Conservation (phyloP, 2,888 invertebrate genomes). For the Brenthis ino region DNA sequence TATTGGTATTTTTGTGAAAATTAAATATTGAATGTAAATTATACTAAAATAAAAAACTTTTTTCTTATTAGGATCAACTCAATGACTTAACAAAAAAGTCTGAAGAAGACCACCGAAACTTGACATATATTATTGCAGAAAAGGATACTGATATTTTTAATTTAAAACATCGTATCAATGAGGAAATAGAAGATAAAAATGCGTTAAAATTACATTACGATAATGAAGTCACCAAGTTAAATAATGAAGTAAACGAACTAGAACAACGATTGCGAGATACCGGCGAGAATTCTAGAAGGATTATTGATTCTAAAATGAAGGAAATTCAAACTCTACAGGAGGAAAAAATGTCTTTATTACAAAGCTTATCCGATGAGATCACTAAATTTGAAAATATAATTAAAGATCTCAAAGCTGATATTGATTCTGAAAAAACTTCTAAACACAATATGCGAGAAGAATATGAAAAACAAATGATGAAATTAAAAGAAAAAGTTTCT, state of each 20-base stretch:
- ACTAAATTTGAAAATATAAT: constrained; percentile 59
- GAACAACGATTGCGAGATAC: constrained; percentile 62
- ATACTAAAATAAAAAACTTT: constrained; percentile 3
- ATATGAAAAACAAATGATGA: constrained; percentile 66
- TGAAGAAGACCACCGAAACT: constrained; percentile 52
- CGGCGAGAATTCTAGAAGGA: constrained; percentile 51
- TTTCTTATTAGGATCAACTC: constrained; percentile 51
- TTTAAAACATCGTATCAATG: constrained; percentile 65
- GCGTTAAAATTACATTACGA: constrained; percentile 54
- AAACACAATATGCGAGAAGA: constrained; percentile 61
- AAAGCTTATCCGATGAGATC: constrained; percentile 63
- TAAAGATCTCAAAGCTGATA: constrained; percentile 53
- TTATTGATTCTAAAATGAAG: constrained; percentile 59
- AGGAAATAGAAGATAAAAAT: constrained; percentile 65
- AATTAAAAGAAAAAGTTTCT: constrained; percentile 67
- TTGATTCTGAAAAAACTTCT: constrained; percentile 58
- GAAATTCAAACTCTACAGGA: constrained; percentile 69
- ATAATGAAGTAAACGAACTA: constrained; percentile 65
- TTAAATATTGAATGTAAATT: neutral
- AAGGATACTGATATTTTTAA: constrained; percentile 59
- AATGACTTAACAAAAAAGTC: constrained; percentile 50
- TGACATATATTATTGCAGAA: constrained; percentile 52
- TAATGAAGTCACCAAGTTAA: constrained; percentile 61
- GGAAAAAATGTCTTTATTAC: constrained; percentile 63
- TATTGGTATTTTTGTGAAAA: neutral